Conservation (phyloP, 2,888 invertebrate species). For the Sepioteuthis lessoniana region DNA sequence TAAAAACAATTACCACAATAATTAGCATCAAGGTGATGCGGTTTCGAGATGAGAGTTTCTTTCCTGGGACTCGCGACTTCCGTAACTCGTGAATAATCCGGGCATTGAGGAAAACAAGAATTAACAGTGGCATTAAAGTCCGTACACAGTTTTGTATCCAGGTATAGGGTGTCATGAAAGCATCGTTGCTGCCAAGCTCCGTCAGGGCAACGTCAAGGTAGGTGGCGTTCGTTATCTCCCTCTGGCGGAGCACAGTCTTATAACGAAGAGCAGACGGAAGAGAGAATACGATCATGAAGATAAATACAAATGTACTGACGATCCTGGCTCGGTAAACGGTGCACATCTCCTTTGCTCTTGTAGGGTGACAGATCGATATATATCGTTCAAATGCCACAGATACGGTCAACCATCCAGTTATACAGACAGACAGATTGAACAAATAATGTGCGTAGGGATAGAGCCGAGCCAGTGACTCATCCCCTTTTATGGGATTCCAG, state of each 20-base stretch:
- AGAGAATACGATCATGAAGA: conserved; percentile 68
- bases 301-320: conserved; percentile 66
- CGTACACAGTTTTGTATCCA: conserved; percentile 71
- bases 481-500: conserved; percentile 56
- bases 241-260: conserved; percentile 61
- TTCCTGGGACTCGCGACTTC: conserved; percentile 65
- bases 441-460: conserved; percentile 73
- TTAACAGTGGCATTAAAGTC: conserved; percentile 71
- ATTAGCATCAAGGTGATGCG: conserved; percentile 74
- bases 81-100: conserved; percentile 70
- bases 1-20: conserved; percentile 72
- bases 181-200: conserved; percentile 64
- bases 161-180: conserved; percentile 68
- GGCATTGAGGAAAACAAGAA: conserved; percentile 69
- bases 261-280: conserved; percentile 71
- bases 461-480: conserved; percentile 60
- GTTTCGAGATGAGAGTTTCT: conserved; percentile 69
- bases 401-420: conserved; percentile 71
- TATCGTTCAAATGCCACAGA: conserved; percentile 71
- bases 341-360: conserved; percentile 62
- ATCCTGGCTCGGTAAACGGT: conserved; percentile 64
- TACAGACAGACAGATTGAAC: conserved; percentile 68
- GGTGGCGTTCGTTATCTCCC: conserved; percentile 58
- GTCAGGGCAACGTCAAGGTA: conserved; percentile 63
- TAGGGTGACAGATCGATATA: conserved; percentile 70